These are phyloP conservation scores for Caenorhabditis sp. DNA, from an alignment of 2,888 invertebrate genomes.

Conservation along the genomic window DNA sequence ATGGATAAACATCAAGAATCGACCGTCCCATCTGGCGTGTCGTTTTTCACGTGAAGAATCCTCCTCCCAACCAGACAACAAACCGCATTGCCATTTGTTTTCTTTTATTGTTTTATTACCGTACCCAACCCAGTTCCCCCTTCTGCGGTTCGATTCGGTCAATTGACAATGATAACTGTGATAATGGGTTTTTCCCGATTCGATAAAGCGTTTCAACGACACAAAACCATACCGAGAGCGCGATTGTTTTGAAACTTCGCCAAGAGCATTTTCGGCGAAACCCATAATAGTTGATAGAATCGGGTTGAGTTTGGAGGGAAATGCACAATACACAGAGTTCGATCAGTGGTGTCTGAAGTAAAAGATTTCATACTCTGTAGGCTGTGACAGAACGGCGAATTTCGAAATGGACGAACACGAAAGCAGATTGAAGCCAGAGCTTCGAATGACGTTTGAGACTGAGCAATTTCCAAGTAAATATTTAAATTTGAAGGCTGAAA, in stretches of 20 bases:
- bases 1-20: conserved; percentile 40
- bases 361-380: not conserved
- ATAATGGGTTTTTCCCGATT: not conserved
- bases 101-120: not conserved
- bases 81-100: conserved; percentile 12
- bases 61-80: conserved; percentile 15
- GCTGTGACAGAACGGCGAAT: not conserved
- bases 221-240: conserved; percentile 17
- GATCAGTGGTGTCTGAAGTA: conserved; percentile 45
- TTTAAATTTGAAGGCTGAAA: not conserved
- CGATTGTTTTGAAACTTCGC: conserved; percentile 27
- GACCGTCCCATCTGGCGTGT: conserved; percentile 18
- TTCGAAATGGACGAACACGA: too few relatives aligned
- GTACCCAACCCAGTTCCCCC: not conserved
- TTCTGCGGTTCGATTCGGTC: not conserved
- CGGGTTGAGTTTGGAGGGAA: not conserved
- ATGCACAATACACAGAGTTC: conserved; percentile 12
- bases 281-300: conserved; percentile 1
- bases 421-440: too few relatives aligned
- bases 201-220: conserved; percentile 57
- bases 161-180: not conserved
- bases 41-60: conserved; percentile 46
- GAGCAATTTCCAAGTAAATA: not conserved
- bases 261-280: conserved; percentile 19
- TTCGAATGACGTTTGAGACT: too few relatives aligned